phyloP scores from a whole-genome alignment of 2,797 vertebrate species.

The Gymnopithys bicolor region DNA sequence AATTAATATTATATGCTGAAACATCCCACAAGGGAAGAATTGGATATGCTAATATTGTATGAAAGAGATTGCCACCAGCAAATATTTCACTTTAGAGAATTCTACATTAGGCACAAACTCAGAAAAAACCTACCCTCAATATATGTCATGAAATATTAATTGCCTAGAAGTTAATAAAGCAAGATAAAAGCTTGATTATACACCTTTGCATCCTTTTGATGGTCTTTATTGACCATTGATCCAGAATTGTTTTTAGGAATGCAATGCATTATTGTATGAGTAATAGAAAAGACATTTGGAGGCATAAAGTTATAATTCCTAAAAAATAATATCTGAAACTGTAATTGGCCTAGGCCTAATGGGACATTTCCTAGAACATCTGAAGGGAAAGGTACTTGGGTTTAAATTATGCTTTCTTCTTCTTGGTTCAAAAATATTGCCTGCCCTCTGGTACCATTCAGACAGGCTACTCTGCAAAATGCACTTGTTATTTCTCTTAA shows the following conservation, averaged over 20 bases:
- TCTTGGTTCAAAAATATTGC: neutral
- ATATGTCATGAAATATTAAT: conserved; percentile 66
- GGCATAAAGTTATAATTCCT: neutral
- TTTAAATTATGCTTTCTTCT: neutral
- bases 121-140: neutral
- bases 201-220: conserved; percentile 45
- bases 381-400: neutral
- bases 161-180: conserved; percentile 41
- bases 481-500: neutral
- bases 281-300: neutral
- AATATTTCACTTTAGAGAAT: conserved; percentile 69
- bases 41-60: conserved; percentile 71
- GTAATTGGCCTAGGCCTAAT: neutral
- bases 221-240: conserved; percentile 13
- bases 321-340: neutral
- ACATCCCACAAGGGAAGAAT: conserved; percentile 72
- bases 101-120: conserved; percentile 58
- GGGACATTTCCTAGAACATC: neutral
- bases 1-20: conserved; percentile 76
- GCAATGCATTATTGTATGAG: neutral
- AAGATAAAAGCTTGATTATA: conserved; percentile 59
- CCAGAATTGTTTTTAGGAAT: conserved; percentile 20
- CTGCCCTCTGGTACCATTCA: neutral
- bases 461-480: neutral
- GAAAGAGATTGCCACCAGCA: conserved; percentile 70